These are phyloP conservation scores for Pluvianellus socialis DNA, from an alignment of 2,113 vertebrate species.

Conservation along the genomic window DNA sequence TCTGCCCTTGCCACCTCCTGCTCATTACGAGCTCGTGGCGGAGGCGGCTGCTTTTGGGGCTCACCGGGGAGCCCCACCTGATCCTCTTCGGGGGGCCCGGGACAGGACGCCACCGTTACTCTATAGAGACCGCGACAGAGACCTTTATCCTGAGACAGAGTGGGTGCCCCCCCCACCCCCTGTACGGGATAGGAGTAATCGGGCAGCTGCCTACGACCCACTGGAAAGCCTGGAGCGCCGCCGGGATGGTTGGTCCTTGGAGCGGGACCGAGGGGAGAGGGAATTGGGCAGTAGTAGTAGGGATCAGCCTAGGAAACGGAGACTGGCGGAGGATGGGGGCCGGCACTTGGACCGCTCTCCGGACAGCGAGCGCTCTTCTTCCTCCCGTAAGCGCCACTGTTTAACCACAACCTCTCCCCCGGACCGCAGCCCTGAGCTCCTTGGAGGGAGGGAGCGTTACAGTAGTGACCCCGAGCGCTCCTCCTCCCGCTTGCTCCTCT, in stretches of 20 bases:
- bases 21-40: slow-evolving; percentile 91
- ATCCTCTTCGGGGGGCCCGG: slow-evolving; percentile 87
- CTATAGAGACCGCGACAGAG: slow-evolving; percentile 90
- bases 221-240: slow-evolving; percentile 92
- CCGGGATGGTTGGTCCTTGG: slow-evolving; percentile 93
- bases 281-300: slow-evolving; percentile 77
- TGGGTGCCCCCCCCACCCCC: slow-evolving; percentile 88
- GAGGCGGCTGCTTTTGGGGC: slow-evolving; percentile 86
- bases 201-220: slow-evolving; percentile 85
- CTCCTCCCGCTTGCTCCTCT: slow-evolving; percentile 75
- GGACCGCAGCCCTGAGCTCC: slow-evolving; percentile 92
- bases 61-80: slow-evolving; percentile 84
- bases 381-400: slow-evolving; percentile 84
- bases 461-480: slow-evolving; percentile 87
- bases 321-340: slow-evolving; percentile 84
- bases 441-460: slow-evolving; percentile 86
- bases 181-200: slow-evolving; percentile 84
- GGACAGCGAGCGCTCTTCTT: slow-evolving; percentile 87
- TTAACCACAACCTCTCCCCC: slow-evolving; percentile 78
- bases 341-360: slow-evolving; percentile 92
- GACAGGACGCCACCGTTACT: slow-evolving; percentile 93
- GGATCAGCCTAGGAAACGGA: slow-evolving; percentile 88
- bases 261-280: slow-evolving; percentile 85
- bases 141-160: slow-evolving; percentile 88
- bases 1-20: slow-evolving; percentile 81